Evolutionary conservation across 2,113 vertebrate species (phyloP).

Genomic region (Aspiorhynchus laticeps): DNA sequence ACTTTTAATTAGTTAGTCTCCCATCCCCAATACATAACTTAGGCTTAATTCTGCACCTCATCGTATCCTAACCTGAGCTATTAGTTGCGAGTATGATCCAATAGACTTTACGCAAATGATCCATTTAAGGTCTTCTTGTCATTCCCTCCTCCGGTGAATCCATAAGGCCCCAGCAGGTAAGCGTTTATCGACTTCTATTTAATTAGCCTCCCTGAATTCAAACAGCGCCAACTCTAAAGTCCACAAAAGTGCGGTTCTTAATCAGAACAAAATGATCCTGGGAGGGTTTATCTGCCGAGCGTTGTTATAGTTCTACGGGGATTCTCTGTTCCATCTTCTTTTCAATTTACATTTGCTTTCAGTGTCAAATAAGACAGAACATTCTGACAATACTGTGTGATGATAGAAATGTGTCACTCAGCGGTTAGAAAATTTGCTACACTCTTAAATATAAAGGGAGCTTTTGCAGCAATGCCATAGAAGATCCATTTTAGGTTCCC

Average conservation of each 20-base stretch:
- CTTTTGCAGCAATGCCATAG: not conserved
- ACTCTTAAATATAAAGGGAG: not conserved
- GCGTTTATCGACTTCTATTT: conserved; percentile 66
- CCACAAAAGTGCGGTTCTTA: conserved; percentile 55
- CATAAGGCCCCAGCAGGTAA: conserved; percentile 48
- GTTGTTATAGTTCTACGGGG: conserved; percentile 19
- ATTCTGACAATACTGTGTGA: not conserved
- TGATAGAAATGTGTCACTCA: not conserved
- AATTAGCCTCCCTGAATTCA: conserved; percentile 68
- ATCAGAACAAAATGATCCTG: conserved; percentile 42
- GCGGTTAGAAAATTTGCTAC: not conserved
- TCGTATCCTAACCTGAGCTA: conserved; percentile 50
- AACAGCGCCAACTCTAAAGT: conserved; percentile 48
- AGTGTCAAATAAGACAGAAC: not conserved
- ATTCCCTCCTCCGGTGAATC: conserved; percentile 43
- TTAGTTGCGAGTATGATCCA: conserved; percentile 40
- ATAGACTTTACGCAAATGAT: conserved; percentile 43
- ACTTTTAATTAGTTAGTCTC: conserved; percentile 74
- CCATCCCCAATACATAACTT: conserved; percentile 47
- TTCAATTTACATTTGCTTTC: conserved; percentile 19
- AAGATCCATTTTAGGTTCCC: not conserved
- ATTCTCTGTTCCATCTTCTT: conserved; percentile 12
- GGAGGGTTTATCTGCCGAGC: conserved; percentile 19
- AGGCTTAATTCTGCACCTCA: conserved; percentile 50
- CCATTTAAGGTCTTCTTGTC: conserved; percentile 49